A percentile compares a stretch with the other conserved stretches of the same genome.
Evolutionary conservation across 2,113 vertebrate species (phyloP).

Genomic region (Gallinago paraguaiae): DNA sequence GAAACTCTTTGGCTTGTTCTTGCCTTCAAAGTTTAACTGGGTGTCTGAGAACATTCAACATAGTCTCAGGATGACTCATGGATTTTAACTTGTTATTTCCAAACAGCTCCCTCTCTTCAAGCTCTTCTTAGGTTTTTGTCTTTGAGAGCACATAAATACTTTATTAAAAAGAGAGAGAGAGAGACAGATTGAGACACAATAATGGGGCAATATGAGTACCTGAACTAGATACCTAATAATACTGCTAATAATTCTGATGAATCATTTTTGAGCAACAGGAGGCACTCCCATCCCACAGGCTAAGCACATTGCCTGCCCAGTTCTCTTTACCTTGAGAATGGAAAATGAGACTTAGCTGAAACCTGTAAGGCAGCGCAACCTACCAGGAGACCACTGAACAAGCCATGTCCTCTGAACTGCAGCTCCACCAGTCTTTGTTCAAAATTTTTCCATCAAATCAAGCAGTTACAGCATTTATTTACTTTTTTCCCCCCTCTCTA

Average conservation of each 20-base stretch:
- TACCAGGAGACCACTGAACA: conserved; percentile 11
- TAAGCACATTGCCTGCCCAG: conserved; percentile 33
- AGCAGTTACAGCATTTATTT: background rate
- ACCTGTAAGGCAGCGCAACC: background rate
- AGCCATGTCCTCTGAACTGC: background rate
- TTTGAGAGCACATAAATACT: conserved; percentile 37
- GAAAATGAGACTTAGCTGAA: conserved; percentile 53
- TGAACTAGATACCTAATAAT: conserved; percentile 52
- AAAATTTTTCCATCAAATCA: conserved; percentile 44
- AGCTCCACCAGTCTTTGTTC: background rate
- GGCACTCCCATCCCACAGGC: conserved; percentile 73
- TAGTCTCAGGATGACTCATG: conserved; percentile 38
- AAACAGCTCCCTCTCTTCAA: conserved; percentile 19
- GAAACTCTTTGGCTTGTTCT: background rate
- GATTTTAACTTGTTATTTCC: conserved; percentile 65
- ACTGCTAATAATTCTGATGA: conserved; percentile 65
- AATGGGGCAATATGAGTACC: conserved; percentile 40
- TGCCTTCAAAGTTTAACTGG: conserved; percentile 15
- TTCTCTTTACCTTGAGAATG: conserved; percentile 31
- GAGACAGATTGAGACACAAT: conserved; percentile 48
- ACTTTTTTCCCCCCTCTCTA: background rate
- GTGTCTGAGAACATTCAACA: conserved; percentile 36
- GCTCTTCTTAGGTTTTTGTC: background rate
- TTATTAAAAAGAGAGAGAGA: conserved; percentile 41
- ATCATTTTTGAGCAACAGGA: conserved; percentile 72